These are phyloP conservation scores for Holothuria glaberrima DNA, from an alignment of 35 echinoderm and acorn worm species.

Conservation along the genomic window DNA sequence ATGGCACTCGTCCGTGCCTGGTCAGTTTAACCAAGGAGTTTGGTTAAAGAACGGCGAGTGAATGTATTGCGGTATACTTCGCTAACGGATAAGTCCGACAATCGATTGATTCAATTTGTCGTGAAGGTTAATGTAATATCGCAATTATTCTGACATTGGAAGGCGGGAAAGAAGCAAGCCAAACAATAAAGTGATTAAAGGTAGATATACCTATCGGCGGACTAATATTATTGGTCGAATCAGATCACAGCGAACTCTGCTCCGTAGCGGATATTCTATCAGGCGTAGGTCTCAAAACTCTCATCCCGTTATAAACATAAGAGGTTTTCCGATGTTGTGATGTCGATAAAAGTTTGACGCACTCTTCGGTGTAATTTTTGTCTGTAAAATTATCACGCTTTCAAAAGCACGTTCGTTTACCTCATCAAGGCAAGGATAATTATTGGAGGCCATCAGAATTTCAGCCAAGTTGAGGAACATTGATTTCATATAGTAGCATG, in stretches of 20 bases:
- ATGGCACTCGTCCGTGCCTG: not conserved
- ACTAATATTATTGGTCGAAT: not conserved
- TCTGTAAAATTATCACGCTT: too few relatives aligned
- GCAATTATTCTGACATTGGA: slow-evolving; percentile 38
- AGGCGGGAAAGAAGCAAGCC: not conserved
- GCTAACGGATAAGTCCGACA: not conserved
- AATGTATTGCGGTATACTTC: not conserved
- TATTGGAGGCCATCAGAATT: too few relatives aligned
- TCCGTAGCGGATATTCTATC: not conserved
- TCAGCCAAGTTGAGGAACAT: too few relatives aligned
- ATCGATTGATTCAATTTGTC: slow-evolving; percentile 31
- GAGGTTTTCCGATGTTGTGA: not conserved
- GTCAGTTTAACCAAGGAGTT: not conserved
- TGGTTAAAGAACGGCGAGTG: not conserved
- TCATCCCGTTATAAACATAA: not conserved
- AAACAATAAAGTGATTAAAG: not conserved
- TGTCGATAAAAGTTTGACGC: not conserved
- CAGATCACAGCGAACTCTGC: not conserved
- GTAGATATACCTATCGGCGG: not conserved
- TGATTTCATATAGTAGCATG: too few relatives aligned
- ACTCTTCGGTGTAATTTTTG: too few relatives aligned
- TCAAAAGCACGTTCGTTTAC: too few relatives aligned
- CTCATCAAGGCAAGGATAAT: too few relatives aligned
- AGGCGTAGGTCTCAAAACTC: not conserved
- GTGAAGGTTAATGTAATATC: slow-evolving; percentile 44